phyloP scores from a whole-genome alignment of 2,797 vertebrate genomes.

The Sternarchorhynchus goeldii region DNA sequence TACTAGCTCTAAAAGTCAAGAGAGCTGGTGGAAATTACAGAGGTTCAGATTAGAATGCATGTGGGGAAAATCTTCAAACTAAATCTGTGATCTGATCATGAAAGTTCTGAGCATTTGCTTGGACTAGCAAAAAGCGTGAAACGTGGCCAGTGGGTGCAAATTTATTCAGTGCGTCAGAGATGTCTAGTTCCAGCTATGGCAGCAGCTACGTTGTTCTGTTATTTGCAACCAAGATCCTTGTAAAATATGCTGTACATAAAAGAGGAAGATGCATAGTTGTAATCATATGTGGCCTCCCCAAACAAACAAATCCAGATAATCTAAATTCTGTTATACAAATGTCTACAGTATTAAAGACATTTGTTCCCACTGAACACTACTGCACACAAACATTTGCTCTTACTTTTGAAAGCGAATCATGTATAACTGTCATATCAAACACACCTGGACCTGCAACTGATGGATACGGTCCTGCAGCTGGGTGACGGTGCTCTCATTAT shows the following conservation, averaged over 20 bases:
- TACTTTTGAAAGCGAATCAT: background rate
- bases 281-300: too few species aligned
- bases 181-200: background rate
- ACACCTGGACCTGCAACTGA: slow-evolving; percentile 24
- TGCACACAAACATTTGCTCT: too few species aligned
- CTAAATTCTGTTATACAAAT: too few species aligned
- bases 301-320: too few species aligned
- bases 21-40: background rate
- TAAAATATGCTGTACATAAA: too few species aligned
- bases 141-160: slow-evolving; percentile 30
- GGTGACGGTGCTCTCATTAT: background rate
- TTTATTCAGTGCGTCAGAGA: background rate
- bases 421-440: background rate
- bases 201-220: background rate
- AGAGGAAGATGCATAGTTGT: too few species aligned
- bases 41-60: background rate
- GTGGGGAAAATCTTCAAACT: background rate
- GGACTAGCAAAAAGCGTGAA: slow-evolving; percentile 4
- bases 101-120: background rate
- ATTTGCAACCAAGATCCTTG: too few species aligned
- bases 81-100: slow-evolving; percentile 21
- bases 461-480: slow-evolving; percentile 30
- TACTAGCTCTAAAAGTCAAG: too few species aligned
- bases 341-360: too few species aligned
- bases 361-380: too few species aligned